These are phyloP conservation scores for Hapalemur alaotrensis DNA, from an alignment of 2,797 vertebrate genomes.

Conservation along the genomic window DNA sequence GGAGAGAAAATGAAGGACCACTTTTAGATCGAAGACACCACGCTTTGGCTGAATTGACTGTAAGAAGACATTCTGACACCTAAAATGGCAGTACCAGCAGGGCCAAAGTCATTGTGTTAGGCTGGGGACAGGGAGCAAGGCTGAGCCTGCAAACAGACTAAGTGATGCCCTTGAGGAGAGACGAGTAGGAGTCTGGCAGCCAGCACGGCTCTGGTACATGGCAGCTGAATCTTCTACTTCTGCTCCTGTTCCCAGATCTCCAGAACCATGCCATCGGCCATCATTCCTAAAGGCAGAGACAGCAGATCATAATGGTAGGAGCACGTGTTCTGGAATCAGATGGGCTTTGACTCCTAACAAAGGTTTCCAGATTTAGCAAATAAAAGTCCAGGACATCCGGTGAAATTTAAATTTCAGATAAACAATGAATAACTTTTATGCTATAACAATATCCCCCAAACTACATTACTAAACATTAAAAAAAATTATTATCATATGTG, in stretches of 20 bases:
- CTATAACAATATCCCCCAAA: neutral
- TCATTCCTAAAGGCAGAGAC: neutral
- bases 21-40: neutral
- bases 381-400: neutral
- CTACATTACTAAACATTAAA: neutral
- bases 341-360: neutral
- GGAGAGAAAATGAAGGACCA: neutral
- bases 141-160: neutral
- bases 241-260: neutral
- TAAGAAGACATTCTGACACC: neutral
- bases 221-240: neutral
- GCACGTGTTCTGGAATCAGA: neutral
- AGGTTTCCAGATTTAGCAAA: neutral
- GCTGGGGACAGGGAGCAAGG: neutral
- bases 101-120: neutral
- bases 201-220: neutral
- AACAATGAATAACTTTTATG: neutral
- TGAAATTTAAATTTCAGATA: conserved; percentile 16
- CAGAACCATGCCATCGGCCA: neutral
- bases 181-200: neutral
- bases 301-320: neutral
- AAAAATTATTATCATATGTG: neutral
- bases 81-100: neutral
- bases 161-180: neutral
- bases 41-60: neutral